A percentile compares a stretch with the other conserved stretches of the same genome.
Evolutionary conservation across 1,140 invertebrate species (phyloP).

Genomic region (Drosophila punjabiensis): DNA sequence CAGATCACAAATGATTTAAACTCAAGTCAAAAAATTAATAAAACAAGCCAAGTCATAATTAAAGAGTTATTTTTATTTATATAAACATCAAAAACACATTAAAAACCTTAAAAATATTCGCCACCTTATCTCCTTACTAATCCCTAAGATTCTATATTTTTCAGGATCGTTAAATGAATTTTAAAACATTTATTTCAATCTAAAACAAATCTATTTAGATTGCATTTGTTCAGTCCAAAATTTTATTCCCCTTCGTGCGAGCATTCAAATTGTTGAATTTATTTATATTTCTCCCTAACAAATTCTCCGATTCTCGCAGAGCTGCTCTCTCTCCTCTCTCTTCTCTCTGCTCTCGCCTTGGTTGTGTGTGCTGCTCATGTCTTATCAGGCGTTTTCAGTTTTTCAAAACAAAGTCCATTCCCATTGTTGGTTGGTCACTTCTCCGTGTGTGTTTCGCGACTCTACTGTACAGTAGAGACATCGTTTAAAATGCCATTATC

Average conservation of each 20-base stretch:
- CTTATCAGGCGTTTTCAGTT: slow-evolving; percentile 52
- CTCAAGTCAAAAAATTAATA: no score
- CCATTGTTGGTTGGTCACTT: slow-evolving; percentile 68
- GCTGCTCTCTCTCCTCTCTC: neutral
- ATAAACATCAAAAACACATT: neutral
- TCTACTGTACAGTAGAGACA: slow-evolving; percentile 78
- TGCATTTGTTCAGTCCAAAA: slow-evolving; percentile 21
- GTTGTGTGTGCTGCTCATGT: slow-evolving; percentile 3
- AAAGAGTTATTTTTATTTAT: no score
- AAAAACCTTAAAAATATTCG: fast-evolving
- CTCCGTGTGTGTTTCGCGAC: slow-evolving; percentile 59
- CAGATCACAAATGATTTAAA: neutral
- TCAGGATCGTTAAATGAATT: neutral
- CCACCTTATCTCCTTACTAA: neutral
- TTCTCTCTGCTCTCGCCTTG: neutral
- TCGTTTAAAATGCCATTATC: slow-evolving; percentile 78
- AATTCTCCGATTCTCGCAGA: slow-evolving; percentile 11
- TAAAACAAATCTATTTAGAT: slow-evolving; percentile 9
- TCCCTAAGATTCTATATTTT: neutral
- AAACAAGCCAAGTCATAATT: no score
- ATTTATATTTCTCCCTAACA: slow-evolving; percentile 9
- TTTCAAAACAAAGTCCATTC: slow-evolving; percentile 78
- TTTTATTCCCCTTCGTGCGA: neutral
- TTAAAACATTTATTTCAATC: slow-evolving; percentile 15
- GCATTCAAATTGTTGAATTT: slow-evolving; percentile 14